phyloP scores from a whole-genome alignment of 1,140 invertebrate genomes.

The Tetraneura akinire region DNA sequence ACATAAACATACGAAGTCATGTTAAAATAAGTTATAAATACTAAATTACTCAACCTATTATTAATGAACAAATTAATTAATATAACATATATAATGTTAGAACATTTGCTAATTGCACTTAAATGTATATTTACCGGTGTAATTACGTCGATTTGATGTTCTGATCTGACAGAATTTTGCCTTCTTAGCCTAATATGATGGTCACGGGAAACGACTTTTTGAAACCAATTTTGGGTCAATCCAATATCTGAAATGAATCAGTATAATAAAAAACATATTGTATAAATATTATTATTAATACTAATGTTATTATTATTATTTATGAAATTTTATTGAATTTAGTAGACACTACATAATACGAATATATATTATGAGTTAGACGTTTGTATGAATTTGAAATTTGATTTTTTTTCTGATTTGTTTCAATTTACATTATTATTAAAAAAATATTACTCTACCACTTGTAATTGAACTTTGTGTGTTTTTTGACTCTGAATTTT shows the following conservation, averaged over 20 bases:
- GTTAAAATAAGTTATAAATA: too few species aligned
- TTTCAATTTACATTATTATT: background rate
- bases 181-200: slow-evolving; percentile 24
- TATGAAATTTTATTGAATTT: background rate
- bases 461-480: slow-evolving; percentile 27
- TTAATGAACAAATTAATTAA: too few species aligned
- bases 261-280: too few species aligned
- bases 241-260: slow-evolving; percentile 29
- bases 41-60: too few species aligned
- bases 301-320: too few species aligned
- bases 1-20: too few species aligned
- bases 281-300: too few species aligned
- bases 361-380: background rate
- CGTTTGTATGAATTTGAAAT: background rate
- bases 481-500: slow-evolving; percentile 27
- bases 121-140: slow-evolving; percentile 35
- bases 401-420: background rate
- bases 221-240: slow-evolving; percentile 49
- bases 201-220: slow-evolving; percentile 42
- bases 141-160: slow-evolving; percentile 14
- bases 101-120: too few species aligned
- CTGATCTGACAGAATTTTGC: slow-evolving; percentile 42
- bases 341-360: background rate
- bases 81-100: too few species aligned
- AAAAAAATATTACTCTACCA: background rate